phyloP scores from a whole-genome alignment of 2,888 invertebrate species.

The Mythimna lalbum region DNA sequence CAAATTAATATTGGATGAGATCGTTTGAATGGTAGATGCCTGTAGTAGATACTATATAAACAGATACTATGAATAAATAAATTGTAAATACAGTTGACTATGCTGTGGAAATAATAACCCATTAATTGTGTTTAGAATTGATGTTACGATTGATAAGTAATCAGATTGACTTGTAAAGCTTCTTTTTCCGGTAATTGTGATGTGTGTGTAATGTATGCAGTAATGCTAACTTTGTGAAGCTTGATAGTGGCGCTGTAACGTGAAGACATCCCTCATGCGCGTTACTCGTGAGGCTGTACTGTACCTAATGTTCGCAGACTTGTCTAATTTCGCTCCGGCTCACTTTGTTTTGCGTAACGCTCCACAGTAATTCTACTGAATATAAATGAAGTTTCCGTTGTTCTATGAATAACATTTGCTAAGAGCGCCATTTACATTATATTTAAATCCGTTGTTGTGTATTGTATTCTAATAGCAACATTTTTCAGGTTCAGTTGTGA shows the following conservation, averaged over 20 bases:
- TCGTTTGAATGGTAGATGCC: conserved; percentile 55
- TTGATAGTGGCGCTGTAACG: conserved; percentile 48
- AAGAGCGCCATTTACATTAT: conserved; percentile 82
- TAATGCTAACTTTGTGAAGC: conserved; percentile 65
- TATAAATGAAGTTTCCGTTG: conserved; percentile 84
- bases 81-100: conserved; percentile 35
- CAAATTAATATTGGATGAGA: conserved; percentile 63
- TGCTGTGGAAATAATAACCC: conserved; percentile 36
- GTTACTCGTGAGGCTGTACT: conserved; percentile 53
- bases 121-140: conserved; percentile 43
- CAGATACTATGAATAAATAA: conserved; percentile 41
- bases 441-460: conserved; percentile 72
- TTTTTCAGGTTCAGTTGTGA: conserved; percentile 58
- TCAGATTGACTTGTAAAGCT: conserved; percentile 47
- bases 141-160: conserved; percentile 45
- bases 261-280: conserved; percentile 62
- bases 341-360: conserved; percentile 78
- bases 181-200: conserved; percentile 25
- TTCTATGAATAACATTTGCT: conserved; percentile 86
- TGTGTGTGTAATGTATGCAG: conserved; percentile 54
- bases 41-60: conserved; percentile 41
- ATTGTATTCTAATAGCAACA: conserved; percentile 69
- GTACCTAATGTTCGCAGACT: conserved; percentile 72
- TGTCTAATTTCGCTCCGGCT: conserved; percentile 74
- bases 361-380: conserved; percentile 81